A percentile compares a stretch with the other conserved stretches of the same genome.
Evolutionary conservation across 2,113 vertebrate genomes (phyloP).

Genomic region (Craseonycteris thonglongyai): DNA sequence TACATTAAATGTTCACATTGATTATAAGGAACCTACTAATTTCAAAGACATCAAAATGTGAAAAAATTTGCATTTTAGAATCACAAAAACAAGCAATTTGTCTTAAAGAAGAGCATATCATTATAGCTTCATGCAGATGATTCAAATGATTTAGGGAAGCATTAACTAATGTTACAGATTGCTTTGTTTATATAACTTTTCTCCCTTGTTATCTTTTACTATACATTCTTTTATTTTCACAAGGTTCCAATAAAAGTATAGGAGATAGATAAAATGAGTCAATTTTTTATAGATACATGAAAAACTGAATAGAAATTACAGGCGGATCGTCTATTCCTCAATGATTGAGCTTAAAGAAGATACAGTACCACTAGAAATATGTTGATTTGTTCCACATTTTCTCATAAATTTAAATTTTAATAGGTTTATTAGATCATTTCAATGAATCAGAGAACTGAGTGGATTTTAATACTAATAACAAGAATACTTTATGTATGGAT

Average conservation of each 20-base stretch:
- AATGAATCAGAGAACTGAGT: slow-evolving; percentile 11
- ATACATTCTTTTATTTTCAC: neutral
- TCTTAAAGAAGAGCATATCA: slow-evolving; percentile 37
- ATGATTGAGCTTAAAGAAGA: neutral
- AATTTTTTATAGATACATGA: slow-evolving; percentile 24
- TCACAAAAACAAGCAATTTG: slow-evolving; percentile 51
- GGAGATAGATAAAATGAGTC: neutral
- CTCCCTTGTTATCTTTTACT: neutral
- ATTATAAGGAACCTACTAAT: slow-evolving; percentile 13
- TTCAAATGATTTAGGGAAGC: slow-evolving; percentile 49
- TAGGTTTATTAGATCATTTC: neutral
- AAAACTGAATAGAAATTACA: neutral
- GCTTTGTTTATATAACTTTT: neutral
- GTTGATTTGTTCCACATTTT: neutral
- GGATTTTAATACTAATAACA: slow-evolving; percentile 11
- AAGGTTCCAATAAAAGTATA: neutral
- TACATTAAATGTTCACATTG: slow-evolving; percentile 15
- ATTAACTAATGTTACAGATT: neutral
- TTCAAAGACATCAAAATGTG: slow-evolving; percentile 37
- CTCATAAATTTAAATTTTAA: slow-evolving; percentile 27
- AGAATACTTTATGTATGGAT: neutral
- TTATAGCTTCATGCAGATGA: slow-evolving; percentile 25
- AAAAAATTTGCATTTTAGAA: slow-evolving; percentile 28
- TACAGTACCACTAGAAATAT: neutral
- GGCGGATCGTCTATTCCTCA: neutral